phyloP scores from a whole-genome alignment of 2,113 vertebrate species.

The Burhinus bistriatus region DNA sequence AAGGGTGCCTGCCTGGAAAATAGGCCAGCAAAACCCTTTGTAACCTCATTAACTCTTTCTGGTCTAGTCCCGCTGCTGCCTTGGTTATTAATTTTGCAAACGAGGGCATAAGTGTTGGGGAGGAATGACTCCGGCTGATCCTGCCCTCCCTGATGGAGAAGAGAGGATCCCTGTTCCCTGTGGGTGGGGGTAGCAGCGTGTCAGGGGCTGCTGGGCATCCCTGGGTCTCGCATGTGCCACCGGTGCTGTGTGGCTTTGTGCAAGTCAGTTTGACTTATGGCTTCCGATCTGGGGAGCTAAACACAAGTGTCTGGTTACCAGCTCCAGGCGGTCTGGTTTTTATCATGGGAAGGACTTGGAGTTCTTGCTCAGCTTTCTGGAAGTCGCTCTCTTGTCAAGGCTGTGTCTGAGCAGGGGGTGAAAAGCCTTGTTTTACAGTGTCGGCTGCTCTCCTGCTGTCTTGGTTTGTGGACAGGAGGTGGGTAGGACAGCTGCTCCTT shows the following conservation, averaged over 20 bases:
- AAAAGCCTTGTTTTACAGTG: background rate
- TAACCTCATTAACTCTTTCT: constrained; percentile 53
- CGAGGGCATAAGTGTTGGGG: rapidly evolving
- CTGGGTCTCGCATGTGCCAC: background rate
- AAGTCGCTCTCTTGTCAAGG: background rate
- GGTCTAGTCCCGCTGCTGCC: background rate
- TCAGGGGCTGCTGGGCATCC: background rate
- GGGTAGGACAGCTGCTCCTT: background rate
- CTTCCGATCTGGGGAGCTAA: background rate
- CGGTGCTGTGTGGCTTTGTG: background rate
- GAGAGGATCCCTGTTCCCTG: background rate
- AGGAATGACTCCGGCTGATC: rapidly evolving
- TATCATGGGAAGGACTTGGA: background rate
- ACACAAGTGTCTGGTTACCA: background rate
- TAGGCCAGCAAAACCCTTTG: constrained; percentile 57
- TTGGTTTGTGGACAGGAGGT: background rate
- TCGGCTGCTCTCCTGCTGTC: background rate
- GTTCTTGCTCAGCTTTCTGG: background rate
- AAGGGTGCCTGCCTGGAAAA: constrained; percentile 53
- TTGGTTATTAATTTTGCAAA: background rate
- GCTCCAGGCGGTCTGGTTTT: background rate
- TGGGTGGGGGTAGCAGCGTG: no score
- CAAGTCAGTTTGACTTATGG: background rate
- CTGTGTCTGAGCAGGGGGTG: background rate
- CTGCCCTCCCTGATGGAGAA: background rate